Percentiles rank a stretch among this genome's conserved stretches.
Evolutionary conservation across 1,140 invertebrate species (phyloP).

Genomic region (Drosophila lacteicornis): DNA sequence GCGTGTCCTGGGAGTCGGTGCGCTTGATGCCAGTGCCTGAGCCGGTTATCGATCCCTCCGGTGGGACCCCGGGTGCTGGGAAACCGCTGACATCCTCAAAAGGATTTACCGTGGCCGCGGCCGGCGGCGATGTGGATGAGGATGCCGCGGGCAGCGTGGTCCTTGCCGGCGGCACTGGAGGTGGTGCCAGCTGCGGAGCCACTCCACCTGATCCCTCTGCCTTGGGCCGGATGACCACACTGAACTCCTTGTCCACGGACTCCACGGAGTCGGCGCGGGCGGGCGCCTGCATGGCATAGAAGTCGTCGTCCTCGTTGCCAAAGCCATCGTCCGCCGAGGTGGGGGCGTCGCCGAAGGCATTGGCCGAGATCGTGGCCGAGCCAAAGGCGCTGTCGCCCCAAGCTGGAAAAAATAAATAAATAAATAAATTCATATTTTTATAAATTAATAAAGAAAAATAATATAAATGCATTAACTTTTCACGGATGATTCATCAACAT

Average conservation of each 20-base stretch:
- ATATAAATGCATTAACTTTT: too few relatives aligned
- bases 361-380: slow-evolving; percentile 69
- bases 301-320: slow-evolving; percentile 91
- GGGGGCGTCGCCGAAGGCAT: slow-evolving; percentile 85
- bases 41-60: slow-evolving; percentile 20
- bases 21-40: slow-evolving; percentile 77
- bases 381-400: slow-evolving; percentile 84
- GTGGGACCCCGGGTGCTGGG: slow-evolving; percentile 56
- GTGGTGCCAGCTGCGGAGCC: slow-evolving; percentile 90
- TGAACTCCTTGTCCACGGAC: slow-evolving; percentile 87
- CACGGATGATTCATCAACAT: too few relatives aligned
- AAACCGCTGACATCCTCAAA: slow-evolving; percentile 87
- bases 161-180: slow-evolving; percentile 88
- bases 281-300: slow-evolving; percentile 91
- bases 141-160: slow-evolving; percentile 85
- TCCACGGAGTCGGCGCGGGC: slow-evolving; percentile 90
- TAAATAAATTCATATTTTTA: neutral
- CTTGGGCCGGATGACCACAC: slow-evolving; percentile 87
- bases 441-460: neutral
- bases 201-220: slow-evolving; percentile 85
- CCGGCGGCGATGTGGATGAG: slow-evolving; percentile 86
- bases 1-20: slow-evolving; percentile 91
- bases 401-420: slow-evolving; percentile 44
- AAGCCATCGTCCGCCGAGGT: slow-evolving; percentile 87
- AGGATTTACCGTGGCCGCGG: slow-evolving; percentile 87